Base-by-base conservation (phyloP, 1,140 invertebrate species). In the Globodera rostochiensis region DNA sequence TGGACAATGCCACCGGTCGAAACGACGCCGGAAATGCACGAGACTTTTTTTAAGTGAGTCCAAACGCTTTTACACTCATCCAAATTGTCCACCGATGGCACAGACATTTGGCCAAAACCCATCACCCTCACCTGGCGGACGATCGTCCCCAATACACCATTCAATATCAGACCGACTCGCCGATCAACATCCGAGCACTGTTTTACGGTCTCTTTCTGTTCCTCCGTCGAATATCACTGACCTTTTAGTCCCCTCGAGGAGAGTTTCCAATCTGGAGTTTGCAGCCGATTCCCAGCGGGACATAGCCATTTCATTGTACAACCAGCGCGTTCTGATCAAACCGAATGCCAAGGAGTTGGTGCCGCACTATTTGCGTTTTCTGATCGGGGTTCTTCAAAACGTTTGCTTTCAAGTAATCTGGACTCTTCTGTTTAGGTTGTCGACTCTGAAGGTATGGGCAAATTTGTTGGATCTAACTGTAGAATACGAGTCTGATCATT, bases 1-100 rank as follows among this genome's bases (percentile, higher is more conserved):
- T 98, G 97, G 96, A 92, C 96, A 85, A 93, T 94, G 91, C 95
- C 98, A 83, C 93, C 95, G 0, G 97, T 95, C 91, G 93, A 94
- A 85, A 93, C 98, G 0, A 94, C 93, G 4, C 90, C 92, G 15
- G 93, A 96, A 75, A 94, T 96, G 90, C 96, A 98, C 87, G 92
- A 93, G 57, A 95, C 97, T 84, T 98, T 98, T 90, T 92, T 92
- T 80, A 82, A 82, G 84, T 82, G 19, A 53, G n/a, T 7, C 4
- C 11, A 75, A 21, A 77, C 1, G 8, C 21, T 4, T 19, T 8
- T 13, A 19, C 19, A 11, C 3, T 77, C 6, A 73, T 9, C 15
- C 64, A 82, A 46, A 9, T 47, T 82, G 25, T 19, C 36, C 25
- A 21, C 47, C 21, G 64, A 81, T 19, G 5, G 3, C 82, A 74